Evolutionary conservation across 1,140 invertebrate genomes (phyloP), one percentile per base, ranked within the genome.

Genomic region (Camponotus pennsylvanicus): DNA sequence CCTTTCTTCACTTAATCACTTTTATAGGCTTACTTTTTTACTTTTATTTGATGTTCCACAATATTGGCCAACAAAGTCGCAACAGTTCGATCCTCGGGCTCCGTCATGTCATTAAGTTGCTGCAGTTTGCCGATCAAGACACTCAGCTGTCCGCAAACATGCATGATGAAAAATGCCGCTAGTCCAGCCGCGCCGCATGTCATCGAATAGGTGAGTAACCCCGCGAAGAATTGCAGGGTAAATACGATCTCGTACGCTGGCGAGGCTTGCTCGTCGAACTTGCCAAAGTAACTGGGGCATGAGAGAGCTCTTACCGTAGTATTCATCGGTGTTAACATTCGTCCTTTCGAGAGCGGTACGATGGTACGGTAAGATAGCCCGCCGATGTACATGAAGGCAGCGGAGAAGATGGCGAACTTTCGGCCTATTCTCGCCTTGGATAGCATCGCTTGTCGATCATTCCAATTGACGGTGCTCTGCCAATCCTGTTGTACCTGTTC

Each of bases 241-340:
- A 90, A 92, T n/a, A 92, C 63, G 15, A 92, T 86, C 11, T 92
- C 91, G 34, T 92, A 92, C 15, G 45, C 71, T 0, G 90, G 89
- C 0, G 85, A 76, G 0, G 18, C 27, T 13, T 85, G 78, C 0
- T 86, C 79, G 18, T 92, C 67, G 32, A 92, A 40, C 2, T 79
- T 34, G 1, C 86, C 3, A n/a, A 90, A 87, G 18, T 87, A 88
- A 21, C 78, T 55, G 2, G 89, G 87, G 11, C 55, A 86, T 0
- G 89, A 75, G 13, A 90, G 32, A 4, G 84, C 64, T 78, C 90
- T 88, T 40, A 89, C 70, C 3, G 88, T 92, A 1, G 27, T 9
- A 42, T 90, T 90, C 9, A 64, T 69, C 9, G 86, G 57, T 0
- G 82, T 87, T 9, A 92, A 27, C 3, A 84, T 49, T 1, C 78